Conservation (phyloP, 2,797 vertebrate genomes). For the Pseudocheirus occidentalis region DNA sequence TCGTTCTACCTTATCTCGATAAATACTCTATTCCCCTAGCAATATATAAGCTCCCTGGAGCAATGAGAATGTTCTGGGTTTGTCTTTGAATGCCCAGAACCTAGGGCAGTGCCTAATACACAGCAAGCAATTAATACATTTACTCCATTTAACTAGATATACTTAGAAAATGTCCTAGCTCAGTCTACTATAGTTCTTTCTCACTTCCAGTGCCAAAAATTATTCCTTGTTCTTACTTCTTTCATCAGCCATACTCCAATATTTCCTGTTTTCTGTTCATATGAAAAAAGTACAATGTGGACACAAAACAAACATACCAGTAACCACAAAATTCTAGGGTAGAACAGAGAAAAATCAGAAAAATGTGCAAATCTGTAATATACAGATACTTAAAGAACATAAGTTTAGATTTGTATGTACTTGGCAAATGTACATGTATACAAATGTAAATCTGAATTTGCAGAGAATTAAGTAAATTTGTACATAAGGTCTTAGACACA, state of each 20-base stretch:
- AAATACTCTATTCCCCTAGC: neutral
- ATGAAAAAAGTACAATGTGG: neutral
- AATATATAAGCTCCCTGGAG: neutral
- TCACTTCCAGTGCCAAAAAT: neutral
- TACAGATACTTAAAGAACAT: neutral
- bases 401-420: neutral
- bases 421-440: constrained; percentile 11
- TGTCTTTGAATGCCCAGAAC: neutral
- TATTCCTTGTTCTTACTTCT: neutral
- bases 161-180: neutral
- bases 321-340: neutral
- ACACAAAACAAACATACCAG: neutral
- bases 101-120: neutral
- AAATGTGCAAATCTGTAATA: neutral
- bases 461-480: neutral
- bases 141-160: neutral
- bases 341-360: neutral
- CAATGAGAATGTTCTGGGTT: neutral
- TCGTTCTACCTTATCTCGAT: neutral
- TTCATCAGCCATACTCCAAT: neutral
- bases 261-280: neutral
- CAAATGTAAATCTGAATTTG: constrained; percentile 47
- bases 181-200: neutral
- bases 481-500: constrained; percentile 44
- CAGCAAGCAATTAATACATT: neutral